These are phyloP conservation scores for Hippocampus comes DNA, from an alignment of 2,113 vertebrate genomes.

Conservation along the genomic window DNA sequence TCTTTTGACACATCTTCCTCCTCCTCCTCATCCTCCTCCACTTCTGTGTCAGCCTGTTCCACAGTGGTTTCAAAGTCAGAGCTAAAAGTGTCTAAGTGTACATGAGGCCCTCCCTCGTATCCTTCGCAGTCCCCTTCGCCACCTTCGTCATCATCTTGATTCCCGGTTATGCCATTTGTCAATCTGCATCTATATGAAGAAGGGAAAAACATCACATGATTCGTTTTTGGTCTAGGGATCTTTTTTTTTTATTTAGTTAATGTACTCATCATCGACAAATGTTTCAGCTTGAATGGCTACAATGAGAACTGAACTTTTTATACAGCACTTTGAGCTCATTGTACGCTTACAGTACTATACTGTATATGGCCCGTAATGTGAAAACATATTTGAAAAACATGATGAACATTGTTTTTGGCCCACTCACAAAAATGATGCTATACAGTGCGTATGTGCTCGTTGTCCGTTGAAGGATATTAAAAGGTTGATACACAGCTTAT, in stretches of 20 bases:
- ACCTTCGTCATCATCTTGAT: conserved; percentile 48
- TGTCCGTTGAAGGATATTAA: conserved; percentile 2
- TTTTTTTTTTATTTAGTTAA: conserved; percentile 11
- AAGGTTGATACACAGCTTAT: conserved; percentile 5
- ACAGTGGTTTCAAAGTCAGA: conserved; percentile 74
- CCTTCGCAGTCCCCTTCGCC: conserved; percentile 44
- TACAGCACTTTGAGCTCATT: no score
- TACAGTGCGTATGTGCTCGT: background rate
- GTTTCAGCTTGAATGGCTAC: conserved; percentile 31
- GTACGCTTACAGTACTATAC: no score
- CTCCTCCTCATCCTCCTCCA: conserved; percentile 65
- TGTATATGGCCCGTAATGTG: no score
- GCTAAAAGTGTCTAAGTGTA: conserved; percentile 71
- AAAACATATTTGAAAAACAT: background rate
- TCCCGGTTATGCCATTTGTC: conserved; percentile 55
- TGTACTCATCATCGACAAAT: conserved; percentile 7
- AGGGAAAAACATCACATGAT: conserved; percentile 17
- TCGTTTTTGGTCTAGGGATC: conserved; percentile 19
- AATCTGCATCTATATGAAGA: conserved; percentile 39
- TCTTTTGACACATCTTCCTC: conserved; percentile 43
- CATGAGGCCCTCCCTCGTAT: conserved; percentile 25
- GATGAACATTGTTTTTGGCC: background rate
- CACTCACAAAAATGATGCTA: conserved; percentile 4
- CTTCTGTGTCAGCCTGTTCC: conserved; percentile 64
- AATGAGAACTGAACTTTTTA: conserved; percentile 18